Conservation (phyloP, 1,140 invertebrate genomes). For the Xylocopa sonorina region DNA sequence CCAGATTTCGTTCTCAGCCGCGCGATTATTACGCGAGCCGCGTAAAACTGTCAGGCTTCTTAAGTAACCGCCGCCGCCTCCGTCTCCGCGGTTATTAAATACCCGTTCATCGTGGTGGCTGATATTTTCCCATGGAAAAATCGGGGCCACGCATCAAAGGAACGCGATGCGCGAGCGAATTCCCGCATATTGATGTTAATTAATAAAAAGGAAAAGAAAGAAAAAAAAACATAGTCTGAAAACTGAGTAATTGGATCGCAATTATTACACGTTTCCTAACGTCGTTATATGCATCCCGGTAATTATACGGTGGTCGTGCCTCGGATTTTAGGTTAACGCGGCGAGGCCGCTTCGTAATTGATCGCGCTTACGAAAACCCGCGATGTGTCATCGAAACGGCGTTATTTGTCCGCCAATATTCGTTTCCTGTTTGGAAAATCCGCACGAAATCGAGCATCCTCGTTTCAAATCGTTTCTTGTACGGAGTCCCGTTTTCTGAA, state of each 20-base stretch:
- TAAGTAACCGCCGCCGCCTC: not conserved
- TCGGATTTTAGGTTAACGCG: not conserved
- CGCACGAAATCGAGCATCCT: too few relatives aligned
- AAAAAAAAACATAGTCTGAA: too few relatives aligned
- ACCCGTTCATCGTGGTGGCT: not conserved
- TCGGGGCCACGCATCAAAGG: not conserved
- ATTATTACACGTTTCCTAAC: not conserved
- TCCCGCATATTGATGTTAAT: not conserved
- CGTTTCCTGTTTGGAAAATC: not conserved
- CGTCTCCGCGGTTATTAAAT: conserved; percentile 17
- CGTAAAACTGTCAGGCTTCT: not conserved
- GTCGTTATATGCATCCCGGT: not conserved
- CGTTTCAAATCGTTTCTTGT: too few relatives aligned
- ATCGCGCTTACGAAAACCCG: conserved; percentile 1
- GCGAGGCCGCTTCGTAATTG: not conserved
- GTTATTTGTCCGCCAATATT: not conserved
- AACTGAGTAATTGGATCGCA: not conserved
- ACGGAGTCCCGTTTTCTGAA: too few relatives aligned
- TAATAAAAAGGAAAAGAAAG: too few relatives aligned
- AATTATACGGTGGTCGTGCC: not conserved
- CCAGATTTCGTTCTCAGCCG: conserved; percentile 25
- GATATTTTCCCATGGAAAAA: conserved; percentile 9
- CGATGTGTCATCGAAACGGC: too few relatives aligned
- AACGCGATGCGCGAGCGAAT: not conserved
- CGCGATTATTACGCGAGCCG: conserved; percentile 4